Conservation (phyloP, 1,140 invertebrate genomes). For the Neocloeon triangulifer region DNA sequence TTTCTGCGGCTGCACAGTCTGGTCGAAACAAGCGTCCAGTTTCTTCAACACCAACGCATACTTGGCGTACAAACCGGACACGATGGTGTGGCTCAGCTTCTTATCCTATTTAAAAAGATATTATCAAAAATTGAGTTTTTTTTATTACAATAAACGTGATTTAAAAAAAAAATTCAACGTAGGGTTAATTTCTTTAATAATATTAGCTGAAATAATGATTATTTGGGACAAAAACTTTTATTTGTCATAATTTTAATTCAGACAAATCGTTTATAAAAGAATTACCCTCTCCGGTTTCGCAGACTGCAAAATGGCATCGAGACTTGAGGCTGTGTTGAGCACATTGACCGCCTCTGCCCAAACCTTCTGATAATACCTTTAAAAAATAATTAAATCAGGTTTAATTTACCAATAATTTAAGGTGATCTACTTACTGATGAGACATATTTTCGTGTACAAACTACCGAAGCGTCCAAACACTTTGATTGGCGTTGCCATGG, state of each 20-base stretch:
- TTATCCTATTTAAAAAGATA: not conserved
- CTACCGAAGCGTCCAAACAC: too few relatives aligned
- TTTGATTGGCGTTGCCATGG: too few relatives aligned
- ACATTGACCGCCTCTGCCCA: not conserved
- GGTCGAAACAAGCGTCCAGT: constrained; percentile 65
- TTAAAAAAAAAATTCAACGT: too few relatives aligned
- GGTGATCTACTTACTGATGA: too few relatives aligned
- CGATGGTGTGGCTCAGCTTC: too few relatives aligned
- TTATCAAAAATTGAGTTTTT: not conserved
- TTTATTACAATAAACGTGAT: too few relatives aligned
- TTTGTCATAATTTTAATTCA: too few relatives aligned
- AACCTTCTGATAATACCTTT: not conserved
- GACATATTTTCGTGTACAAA: too few relatives aligned
- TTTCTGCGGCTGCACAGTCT: constrained; percentile 84
- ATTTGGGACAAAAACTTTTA: too few relatives aligned
- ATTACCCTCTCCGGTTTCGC: constrained; percentile 1
- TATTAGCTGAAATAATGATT: too few relatives aligned
- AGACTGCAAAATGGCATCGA: not conserved
- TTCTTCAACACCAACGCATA: constrained; percentile 57
- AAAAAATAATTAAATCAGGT: not conserved
- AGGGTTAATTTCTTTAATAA: too few relatives aligned
- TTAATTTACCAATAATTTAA: not conserved
- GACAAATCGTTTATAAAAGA: too few relatives aligned
- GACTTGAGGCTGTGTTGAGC: not conserved
- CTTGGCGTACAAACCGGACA: constrained; percentile 43